phyloP scores from a whole-genome alignment of 2,888 invertebrate species.

The Neoitamus cyanurus region DNA sequence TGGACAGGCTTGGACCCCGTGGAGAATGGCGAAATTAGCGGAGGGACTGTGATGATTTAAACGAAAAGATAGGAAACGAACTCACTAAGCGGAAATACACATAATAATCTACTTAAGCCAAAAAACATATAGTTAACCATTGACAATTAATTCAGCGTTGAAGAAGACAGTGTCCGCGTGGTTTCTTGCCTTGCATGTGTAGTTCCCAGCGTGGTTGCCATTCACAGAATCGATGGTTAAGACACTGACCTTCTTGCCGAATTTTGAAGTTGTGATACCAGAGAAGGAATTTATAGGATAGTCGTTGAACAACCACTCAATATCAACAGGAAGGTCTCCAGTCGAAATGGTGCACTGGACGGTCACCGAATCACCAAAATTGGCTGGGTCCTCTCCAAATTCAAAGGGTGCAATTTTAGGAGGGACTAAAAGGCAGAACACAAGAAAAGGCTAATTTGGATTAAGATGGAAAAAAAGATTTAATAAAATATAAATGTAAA shows the following conservation, averaged over 20 bases:
- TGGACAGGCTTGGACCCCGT: slow-evolving; percentile 72
- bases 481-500: not conserved
- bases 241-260: slow-evolving; percentile 69
- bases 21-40: slow-evolving; percentile 70
- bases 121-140: slow-evolving; percentile 64
- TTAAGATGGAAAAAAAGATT: slow-evolving; percentile 16
- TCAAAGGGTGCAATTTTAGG: slow-evolving; percentile 68
- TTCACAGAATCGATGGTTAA: slow-evolving; percentile 71
- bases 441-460: not conserved
- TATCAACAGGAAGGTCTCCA: slow-evolving; percentile 76
- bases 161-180: slow-evolving; percentile 69
- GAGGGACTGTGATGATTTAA: slow-evolving; percentile 56
- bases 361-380: slow-evolving; percentile 74
- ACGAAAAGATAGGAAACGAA: not conserved
- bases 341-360: slow-evolving; percentile 74
- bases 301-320: slow-evolving; percentile 76
- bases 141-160: slow-evolving; percentile 69
- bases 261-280: slow-evolving; percentile 66
- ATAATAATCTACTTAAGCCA: slow-evolving; percentile 8
- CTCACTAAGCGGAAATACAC: not conserved
- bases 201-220: slow-evolving; percentile 70
- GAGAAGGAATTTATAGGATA: slow-evolving; percentile 72
- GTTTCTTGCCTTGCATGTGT: slow-evolving; percentile 70
- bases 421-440: slow-evolving; percentile 63
- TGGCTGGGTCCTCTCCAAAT: slow-evolving; percentile 71